Conservation (phyloP, 2,888 invertebrate species). For the Acrocyrtus sp. region DNA sequence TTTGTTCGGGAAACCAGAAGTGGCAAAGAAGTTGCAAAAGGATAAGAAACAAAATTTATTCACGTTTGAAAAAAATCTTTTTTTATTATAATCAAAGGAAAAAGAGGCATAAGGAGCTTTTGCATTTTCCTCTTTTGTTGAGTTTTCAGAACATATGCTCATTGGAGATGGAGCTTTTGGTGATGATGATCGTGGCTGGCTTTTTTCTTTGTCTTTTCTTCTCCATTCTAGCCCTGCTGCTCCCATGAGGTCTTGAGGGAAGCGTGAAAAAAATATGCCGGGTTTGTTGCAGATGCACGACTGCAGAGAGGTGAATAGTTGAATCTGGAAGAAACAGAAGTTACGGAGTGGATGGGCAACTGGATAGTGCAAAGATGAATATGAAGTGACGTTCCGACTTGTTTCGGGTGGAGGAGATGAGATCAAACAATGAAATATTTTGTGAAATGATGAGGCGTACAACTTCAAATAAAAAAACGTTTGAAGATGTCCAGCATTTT, state of each 20-base stretch:
- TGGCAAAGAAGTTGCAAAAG: too few species aligned
- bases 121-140: too few species aligned
- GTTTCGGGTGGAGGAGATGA: constrained; percentile 22
- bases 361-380: constrained; percentile 17
- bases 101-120: too few species aligned
- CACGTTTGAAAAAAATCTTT: constrained; percentile 20
- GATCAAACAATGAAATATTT: constrained; percentile 21
- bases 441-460: constrained; percentile 8
- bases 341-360: constrained; percentile 35
- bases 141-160: too few species aligned
- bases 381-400: constrained; percentile 29
- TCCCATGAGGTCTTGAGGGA: constrained; percentile 27
- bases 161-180: too few species aligned
- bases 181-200: too few species aligned
- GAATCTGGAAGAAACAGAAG: constrained; percentile 28
- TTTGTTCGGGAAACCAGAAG: constrained; percentile 28
- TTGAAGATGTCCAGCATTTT: too few species aligned
- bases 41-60: constrained; percentile 29
- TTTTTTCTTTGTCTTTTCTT: too few species aligned
- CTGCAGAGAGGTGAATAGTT: constrained; percentile 15
- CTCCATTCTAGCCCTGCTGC: too few species aligned
- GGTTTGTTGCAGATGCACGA: background rate
- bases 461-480: too few species aligned
- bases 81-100: constrained; percentile 24
- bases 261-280: constrained; percentile 4